Percentiles rank a stretch among this genome's conserved stretches.
Evolutionary conservation across 2,113 vertebrate species (phyloP).

Genomic region (Hypanus sabinus): DNA sequence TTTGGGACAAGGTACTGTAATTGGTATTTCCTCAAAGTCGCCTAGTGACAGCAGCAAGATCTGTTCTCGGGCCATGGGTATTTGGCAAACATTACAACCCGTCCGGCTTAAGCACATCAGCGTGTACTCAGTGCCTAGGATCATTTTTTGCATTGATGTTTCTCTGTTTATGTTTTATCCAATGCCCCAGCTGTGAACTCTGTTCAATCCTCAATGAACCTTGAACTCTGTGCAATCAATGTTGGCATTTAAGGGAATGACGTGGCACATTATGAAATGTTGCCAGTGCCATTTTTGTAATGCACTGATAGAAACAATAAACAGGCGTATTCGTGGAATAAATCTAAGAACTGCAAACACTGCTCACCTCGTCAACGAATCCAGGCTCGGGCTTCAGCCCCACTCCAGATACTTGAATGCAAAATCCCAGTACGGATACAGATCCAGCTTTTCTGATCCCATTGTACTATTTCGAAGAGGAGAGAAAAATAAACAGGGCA

Average conservation of each 20-base stretch:
- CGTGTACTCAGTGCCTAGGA: not conserved
- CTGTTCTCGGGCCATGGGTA: too few species aligned
- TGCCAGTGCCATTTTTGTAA: not conserved
- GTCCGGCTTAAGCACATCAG: too few species aligned
- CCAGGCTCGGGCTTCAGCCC: not conserved
- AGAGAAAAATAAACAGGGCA: too few species aligned
- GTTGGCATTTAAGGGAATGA: slow-evolving; percentile 13
- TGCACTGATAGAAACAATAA: not conserved
- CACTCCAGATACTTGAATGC: too few species aligned
- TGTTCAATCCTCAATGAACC: not conserved
- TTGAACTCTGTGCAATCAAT: slow-evolving; percentile 26
- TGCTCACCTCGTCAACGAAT: not conserved
- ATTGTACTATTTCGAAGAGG: too few species aligned
- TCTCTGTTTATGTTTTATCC: not conserved
- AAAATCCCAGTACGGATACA: too few species aligned
- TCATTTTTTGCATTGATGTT: not conserved
- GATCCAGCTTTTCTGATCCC: too few species aligned
- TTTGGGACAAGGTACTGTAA: not conserved
- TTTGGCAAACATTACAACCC: not conserved
- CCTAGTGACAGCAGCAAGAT: not conserved
- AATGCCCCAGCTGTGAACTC: slow-evolving; percentile 27
- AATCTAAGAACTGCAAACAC: not conserved
- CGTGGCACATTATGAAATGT: slow-evolving; percentile 5
- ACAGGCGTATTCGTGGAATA: not conserved
- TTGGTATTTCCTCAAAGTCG: not conserved